Conservation (phyloP, 2,113 vertebrate genomes). For the Caretta caretta region DNA sequence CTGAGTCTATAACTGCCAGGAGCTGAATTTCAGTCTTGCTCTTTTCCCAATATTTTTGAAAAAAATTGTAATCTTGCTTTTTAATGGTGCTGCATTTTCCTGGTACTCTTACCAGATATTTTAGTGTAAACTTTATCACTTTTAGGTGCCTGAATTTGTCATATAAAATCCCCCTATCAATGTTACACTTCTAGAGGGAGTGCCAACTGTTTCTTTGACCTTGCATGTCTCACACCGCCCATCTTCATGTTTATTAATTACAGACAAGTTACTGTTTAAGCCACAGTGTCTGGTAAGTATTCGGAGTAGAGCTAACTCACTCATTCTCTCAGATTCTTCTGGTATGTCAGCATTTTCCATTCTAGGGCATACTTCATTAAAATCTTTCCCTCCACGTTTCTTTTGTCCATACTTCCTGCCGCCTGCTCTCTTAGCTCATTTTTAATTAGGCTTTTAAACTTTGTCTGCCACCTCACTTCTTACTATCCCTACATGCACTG, state of each 20-base stretch:
- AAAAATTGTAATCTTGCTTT: too few species aligned
- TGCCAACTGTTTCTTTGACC: not conserved
- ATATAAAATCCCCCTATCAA: not conserved
- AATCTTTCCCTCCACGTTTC: not conserved
- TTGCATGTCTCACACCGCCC: not conserved
- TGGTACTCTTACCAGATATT: not conserved
- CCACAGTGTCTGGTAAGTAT: too few species aligned
- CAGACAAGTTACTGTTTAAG: too few species aligned
- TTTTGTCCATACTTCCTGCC: not conserved
- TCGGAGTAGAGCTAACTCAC: too few species aligned
- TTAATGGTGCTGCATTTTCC: too few species aligned
- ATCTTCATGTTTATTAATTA: too few species aligned
- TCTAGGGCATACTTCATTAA: not conserved
- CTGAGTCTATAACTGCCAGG: too few species aligned
- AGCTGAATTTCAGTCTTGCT: too few species aligned
- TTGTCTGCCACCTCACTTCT: not conserved
- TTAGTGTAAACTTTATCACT: not conserved
- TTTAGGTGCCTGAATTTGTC: not conserved
- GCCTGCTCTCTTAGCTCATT: not conserved
- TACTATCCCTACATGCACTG: not conserved
- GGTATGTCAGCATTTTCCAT: not conserved
- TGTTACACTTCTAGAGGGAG: not conserved
- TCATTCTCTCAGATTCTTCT: not conserved
- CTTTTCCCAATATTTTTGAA: too few species aligned
- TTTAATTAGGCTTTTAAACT: not conserved